Evolutionary conservation across 2,888 invertebrate species (phyloP).

Genomic region (Hetaerina titia): DNA sequence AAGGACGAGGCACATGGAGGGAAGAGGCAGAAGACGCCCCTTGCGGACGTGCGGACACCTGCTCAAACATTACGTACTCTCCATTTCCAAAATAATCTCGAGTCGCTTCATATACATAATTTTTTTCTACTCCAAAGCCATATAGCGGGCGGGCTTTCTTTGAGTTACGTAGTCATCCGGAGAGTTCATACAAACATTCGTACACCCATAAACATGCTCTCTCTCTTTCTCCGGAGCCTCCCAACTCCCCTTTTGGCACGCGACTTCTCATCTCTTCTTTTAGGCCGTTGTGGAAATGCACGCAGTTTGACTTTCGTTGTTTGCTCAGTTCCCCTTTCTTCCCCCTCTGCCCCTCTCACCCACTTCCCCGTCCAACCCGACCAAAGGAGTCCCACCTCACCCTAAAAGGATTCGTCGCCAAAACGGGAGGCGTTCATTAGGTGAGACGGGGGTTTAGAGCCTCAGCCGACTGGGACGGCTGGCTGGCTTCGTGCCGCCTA

Average conservation of each 20-base stretch:
- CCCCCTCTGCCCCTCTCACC: not conserved
- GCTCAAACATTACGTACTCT: slow-evolving; percentile 54
- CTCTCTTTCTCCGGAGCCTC: not conserved
- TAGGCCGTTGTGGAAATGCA: not conserved
- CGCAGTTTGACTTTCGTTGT: not conserved
- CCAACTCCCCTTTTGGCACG: not conserved
- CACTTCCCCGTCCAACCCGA: not conserved
- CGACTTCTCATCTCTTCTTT: slow-evolving; percentile 5
- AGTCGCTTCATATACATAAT: slow-evolving; percentile 12
- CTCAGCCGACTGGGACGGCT: not conserved
- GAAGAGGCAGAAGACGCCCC: not conserved
- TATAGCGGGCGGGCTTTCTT: slow-evolving; percentile 21
- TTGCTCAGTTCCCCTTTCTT: not conserved
- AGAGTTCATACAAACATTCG: not conserved
- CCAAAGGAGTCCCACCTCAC: not conserved
- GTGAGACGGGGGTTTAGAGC: not conserved
- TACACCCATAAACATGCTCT: not conserved
- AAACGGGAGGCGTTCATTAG: not conserved
- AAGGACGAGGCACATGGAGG: too few species aligned
- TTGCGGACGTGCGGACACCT: slow-evolving; percentile 24
- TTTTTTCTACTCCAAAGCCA: slow-evolving; percentile 1
- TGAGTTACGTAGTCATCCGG: slow-evolving; percentile 32
- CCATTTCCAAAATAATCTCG: slow-evolving; percentile 12
- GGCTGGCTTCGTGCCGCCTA: too few species aligned
- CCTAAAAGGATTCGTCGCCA: not conserved